Percentiles rank a stretch among this genome's conserved stretches.
These are phyloP conservation scores for Botia kubotai DNA, from an alignment of 2,797 vertebrate species.

Conservation along the genomic window DNA sequence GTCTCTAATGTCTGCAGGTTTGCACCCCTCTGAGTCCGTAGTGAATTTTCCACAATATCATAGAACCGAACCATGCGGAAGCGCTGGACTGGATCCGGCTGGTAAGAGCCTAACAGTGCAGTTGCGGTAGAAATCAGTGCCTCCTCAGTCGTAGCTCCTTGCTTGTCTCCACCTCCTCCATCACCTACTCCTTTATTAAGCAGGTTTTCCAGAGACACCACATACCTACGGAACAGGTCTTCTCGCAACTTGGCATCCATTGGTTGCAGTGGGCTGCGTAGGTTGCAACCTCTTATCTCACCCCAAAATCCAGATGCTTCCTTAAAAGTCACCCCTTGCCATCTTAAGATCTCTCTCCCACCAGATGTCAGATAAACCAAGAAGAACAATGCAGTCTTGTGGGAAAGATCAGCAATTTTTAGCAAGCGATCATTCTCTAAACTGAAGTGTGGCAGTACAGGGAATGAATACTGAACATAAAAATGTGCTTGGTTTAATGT, in stretches of 20 bases:
- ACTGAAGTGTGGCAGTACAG: neutral
- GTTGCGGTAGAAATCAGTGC: constrained; percentile 90
- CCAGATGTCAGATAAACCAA: constrained; percentile 29
- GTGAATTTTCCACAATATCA: constrained; percentile 88
- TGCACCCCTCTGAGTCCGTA: constrained; percentile 85
- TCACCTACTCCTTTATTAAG: constrained; percentile 77
- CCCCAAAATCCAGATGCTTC: constrained; percentile 34
- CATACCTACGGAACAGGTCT: constrained; percentile 96
- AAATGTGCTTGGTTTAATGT: constrained; percentile 34
- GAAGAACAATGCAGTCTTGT: neutral
- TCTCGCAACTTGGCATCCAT: constrained; percentile 99
- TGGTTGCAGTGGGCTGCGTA: constrained; percentile 70
- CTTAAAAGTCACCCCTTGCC: constrained; percentile 24
- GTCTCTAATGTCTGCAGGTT: constrained; percentile 86
- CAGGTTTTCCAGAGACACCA: constrained; percentile 89
- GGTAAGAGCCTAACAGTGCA: constrained; percentile 90
- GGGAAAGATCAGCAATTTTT: constrained; percentile 65
- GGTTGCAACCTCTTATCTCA: constrained; percentile 62
- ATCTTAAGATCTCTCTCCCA: constrained; percentile 62
- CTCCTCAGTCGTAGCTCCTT: constrained; percentile 83
- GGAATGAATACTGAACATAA: constrained; percentile 10
- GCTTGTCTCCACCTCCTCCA: constrained; percentile 57
- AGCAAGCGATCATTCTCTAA: constrained; percentile 58
- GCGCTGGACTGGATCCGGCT: constrained; percentile 89
- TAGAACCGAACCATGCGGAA: constrained; percentile 96